Evolutionary conservation across 2,888 invertebrate species (phyloP).

Genomic region (Philopedon plagiatum): DNA sequence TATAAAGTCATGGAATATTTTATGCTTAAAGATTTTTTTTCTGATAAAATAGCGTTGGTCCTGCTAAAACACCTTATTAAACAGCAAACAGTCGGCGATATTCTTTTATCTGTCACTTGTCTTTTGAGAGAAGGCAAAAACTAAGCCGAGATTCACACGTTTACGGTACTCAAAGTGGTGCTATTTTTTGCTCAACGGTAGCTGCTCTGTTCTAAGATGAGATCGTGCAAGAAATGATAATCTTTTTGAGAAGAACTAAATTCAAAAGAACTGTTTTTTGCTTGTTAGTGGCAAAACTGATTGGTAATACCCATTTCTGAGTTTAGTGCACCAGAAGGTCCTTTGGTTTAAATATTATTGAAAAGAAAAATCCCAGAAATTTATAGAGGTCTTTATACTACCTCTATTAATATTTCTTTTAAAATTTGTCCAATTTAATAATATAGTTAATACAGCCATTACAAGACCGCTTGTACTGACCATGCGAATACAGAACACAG

Average conservation of each 20-base stretch:
- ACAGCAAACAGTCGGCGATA: slow-evolving; percentile 28
- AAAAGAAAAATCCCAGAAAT: not conserved
- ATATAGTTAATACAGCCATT: too few species aligned
- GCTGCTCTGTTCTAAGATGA: slow-evolving; percentile 43
- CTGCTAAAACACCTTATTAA: slow-evolving; percentile 32
- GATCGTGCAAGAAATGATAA: slow-evolving; percentile 46
- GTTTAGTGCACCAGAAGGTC: not conserved
- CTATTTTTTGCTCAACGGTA: slow-evolving; percentile 39
- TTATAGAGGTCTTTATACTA: too few species aligned
- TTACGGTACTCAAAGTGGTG: slow-evolving; percentile 49
- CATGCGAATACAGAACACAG: too few species aligned
- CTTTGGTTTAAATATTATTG: not conserved
- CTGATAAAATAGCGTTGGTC: slow-evolving; percentile 4
- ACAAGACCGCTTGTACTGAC: too few species aligned
- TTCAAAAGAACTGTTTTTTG: slow-evolving; percentile 46
- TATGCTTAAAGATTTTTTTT: too few species aligned
- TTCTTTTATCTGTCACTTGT: slow-evolving; percentile 47
- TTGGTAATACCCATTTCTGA: slow-evolving; percentile 31
- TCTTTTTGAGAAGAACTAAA: slow-evolving; percentile 46
- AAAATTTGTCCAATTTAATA: too few species aligned
- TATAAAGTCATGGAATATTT: too few species aligned
- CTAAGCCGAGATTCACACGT: slow-evolving; percentile 48
- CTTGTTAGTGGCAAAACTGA: slow-evolving; percentile 44
- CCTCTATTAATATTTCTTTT: too few species aligned
- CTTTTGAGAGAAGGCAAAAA: slow-evolving; percentile 42